Percentiles rank a stretch among this genome's conserved stretches.
Conservation (phyloP, 2,113 vertebrate species). For the Actenoides lindsayi region DNA sequence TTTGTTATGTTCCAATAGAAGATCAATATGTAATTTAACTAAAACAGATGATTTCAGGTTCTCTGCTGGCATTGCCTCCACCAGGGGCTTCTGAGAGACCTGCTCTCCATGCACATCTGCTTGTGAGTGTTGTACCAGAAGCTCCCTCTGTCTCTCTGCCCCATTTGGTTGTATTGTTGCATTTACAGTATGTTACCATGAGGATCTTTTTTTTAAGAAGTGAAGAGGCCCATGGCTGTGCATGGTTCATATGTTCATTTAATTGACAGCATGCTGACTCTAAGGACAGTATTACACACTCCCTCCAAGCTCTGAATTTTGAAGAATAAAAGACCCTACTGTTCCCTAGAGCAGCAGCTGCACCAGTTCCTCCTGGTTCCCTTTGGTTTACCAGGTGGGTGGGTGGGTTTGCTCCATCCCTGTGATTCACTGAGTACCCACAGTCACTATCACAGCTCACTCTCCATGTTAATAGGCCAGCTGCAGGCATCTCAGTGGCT, state of each 20-base stretch:
- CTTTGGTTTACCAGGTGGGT: fast-evolving
- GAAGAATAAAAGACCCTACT: background rate
- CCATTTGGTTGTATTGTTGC: background rate
- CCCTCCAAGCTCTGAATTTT: background rate
- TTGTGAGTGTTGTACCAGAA: background rate
- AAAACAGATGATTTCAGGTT: background rate
- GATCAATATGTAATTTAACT: background rate
- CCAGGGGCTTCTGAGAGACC: background rate
- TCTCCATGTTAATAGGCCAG: background rate
- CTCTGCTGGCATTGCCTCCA: background rate
- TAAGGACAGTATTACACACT: background rate
- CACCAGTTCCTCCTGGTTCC: background rate
- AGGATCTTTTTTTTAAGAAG: background rate
- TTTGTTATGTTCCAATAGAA: background rate
- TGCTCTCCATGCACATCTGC: background rate
- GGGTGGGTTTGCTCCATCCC: background rate
- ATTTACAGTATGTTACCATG: background rate
- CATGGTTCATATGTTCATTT: background rate
- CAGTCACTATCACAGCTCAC: fast-evolving
- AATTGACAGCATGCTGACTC: background rate
- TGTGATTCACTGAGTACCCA: fast-evolving
- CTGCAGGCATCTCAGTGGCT: background rate
- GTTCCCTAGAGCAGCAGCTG: background rate
- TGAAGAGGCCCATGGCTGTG: background rate
- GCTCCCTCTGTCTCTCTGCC: background rate